Evolutionary conservation across 1,140 invertebrate species (phyloP), one percentile per base, ranked within the genome.

Genomic region (Liolophura sinensis): DNA sequence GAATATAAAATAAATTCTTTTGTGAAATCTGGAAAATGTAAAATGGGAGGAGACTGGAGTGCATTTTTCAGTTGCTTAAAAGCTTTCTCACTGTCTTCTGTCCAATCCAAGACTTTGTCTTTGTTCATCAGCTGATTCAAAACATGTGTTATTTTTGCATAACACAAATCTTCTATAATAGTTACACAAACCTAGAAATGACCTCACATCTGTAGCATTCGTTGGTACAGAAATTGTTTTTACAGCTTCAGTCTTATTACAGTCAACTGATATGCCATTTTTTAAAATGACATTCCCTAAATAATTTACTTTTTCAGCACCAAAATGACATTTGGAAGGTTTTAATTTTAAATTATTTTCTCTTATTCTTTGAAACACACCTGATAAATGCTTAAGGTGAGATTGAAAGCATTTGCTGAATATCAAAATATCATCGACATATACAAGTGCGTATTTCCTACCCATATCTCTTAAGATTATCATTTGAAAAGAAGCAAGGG

Each of bases 321-420:
- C 60, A 67, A 67, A 67, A 24, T 57, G 20, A 54, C 64, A 65
- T 52, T 65, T 68, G 14, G 20, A 47, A n/a, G 67, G 67, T 64
- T 60, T 59, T 5, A 67, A 27, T 20, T 67, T 68, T 9, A 68
- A 48, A 52, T 68, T 68, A 50, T 57, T 11, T 58, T 59, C n/a
- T 15, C 60, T 51, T 1, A 67, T 27, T 11, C 60, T 50, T n/a
- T 52, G 22, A 67, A 67, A 67, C 5, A 67, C 56, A 51, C 65
- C 40, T 40, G 51, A 16, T 12, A 65, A n/a, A n/a, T n/a, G n/a
- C n/a, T n/a, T n/a, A n/a, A n/a, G n/a, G n/a, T n/a, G n/a, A n/a
- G n/a, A n/a, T n/a, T n/a, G n/a, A n/a, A n/a, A n/a, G n/a, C n/a
- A n/a, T n/a, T n/a, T n/a, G n/a, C n/a, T n/a, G n/a, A n/a, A n/a